Evolutionary conservation across 2,888 invertebrate species (phyloP).

Genomic region (Campoletis raptor): DNA sequence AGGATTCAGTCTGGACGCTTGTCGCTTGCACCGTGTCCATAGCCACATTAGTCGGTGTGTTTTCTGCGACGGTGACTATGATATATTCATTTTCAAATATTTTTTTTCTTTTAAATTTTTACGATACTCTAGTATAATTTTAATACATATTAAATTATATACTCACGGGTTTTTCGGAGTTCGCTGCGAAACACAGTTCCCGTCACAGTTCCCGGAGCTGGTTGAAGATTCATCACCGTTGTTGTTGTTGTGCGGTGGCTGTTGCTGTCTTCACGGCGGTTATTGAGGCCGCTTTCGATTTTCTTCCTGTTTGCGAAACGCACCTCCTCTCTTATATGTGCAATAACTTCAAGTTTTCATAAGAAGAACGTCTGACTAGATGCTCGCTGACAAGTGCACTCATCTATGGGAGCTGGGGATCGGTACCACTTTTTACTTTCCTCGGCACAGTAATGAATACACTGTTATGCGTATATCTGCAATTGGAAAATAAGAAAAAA

Average conservation of each 20-base stretch:
- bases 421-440: conserved; percentile 90
- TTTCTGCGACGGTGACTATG: conserved; percentile 65
- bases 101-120: too few species aligned
- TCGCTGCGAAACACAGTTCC: conserved; percentile 60
- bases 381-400: conserved; percentile 91
- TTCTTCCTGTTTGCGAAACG: conserved; percentile 83
- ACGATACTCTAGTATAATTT: too few species aligned
- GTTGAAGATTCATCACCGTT: conserved; percentile 77
- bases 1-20: conserved; percentile 69
- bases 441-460: conserved; percentile 91
- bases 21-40: conserved; percentile 81
- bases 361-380: conserved; percentile 95
- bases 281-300: conserved; percentile 64
- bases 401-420: conserved; percentile 94
- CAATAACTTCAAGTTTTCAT: conserved; percentile 93
- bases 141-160: background rate
- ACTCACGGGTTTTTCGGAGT: conserved; percentile 62
- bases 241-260: conserved; percentile 75
- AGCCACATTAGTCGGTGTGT: conserved; percentile 74
- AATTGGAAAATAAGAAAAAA: conserved; percentile 9
- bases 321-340: conserved; percentile 90
- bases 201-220: conserved; percentile 65
- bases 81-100: background rate
- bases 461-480: conserved; percentile 89
- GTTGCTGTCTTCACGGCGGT: conserved; percentile 23